Evolutionary conservation across 2,113 vertebrate genomes (phyloP), one percentile per base, ranked within the genome.

Genomic region (cattle (Bos taurus)): DNA sequence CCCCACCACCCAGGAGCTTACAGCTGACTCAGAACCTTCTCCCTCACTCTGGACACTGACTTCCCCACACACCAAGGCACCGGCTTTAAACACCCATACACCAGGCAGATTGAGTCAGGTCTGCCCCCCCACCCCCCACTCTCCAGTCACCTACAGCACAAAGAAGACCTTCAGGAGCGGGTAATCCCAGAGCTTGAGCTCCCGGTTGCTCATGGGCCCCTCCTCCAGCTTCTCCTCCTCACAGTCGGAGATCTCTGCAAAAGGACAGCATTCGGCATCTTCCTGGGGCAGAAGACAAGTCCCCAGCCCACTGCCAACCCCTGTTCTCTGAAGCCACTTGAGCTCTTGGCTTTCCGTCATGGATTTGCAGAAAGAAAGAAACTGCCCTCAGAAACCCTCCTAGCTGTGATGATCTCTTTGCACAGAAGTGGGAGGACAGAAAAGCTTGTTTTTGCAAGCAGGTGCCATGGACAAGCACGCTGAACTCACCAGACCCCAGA

Each of bases 131-230:
- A 17, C 4, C 36, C 59, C 26, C 21, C 7, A 0, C n/a, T 43
- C 71, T 14, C 33, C 5, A 77, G 54, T 85, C 83, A 98, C 99
- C 99, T 99, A 99, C 99, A 99, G 99, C 97, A 99, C 98, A 0
- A 99, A 99, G 99, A 99, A 99, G 99, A 99, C 98, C 98, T 99
- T 99, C 95, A 99, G 99, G 96, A 99, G 99, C 98, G 99, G 99
- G 97, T 99, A 99, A 98, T 99, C 99, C 3, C 99, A 99, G 87
- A 99, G 99, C 96, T 99, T 99, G 97, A 99, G 98, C 97, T 99
- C 99, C 0, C 98, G 98, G 64, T 98, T 98, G 0, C 90, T 97
- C 78, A 33, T 94, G 78, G 99, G 98, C 97, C 99, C 99, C 92
- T 98, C 99, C 97, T 99, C 99, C 96, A 99, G 98, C 95, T 98